Conservation (phyloP, 2,888 invertebrate species). For the Clistopyga incitator region DNA sequence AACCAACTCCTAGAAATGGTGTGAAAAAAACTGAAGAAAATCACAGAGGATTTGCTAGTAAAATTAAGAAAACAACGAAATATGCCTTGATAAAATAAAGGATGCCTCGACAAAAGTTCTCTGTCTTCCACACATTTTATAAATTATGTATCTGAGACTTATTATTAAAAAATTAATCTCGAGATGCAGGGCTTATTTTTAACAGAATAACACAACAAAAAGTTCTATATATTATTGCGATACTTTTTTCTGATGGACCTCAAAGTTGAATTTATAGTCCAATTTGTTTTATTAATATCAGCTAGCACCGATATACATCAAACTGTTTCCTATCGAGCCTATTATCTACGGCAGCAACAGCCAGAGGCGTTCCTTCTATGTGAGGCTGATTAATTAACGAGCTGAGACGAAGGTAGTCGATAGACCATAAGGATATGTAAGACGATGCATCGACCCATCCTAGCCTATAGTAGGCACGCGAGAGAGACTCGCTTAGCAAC, state of each 20-base stretch:
- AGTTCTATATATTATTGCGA: too few species aligned
- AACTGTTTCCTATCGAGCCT: conserved; percentile 21
- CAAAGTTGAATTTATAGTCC: conserved; percentile 18
- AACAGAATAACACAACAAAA: too few species aligned
- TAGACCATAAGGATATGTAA: conserved; percentile 14
- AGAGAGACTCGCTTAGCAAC: conserved; percentile 20
- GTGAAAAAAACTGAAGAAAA: too few species aligned
- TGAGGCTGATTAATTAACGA: conserved; percentile 60
- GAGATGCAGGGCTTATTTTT: too few species aligned
- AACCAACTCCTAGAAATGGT: too few species aligned
- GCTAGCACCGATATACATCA: neutral
- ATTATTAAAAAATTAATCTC: too few species aligned
- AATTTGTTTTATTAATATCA: conserved; percentile 37
- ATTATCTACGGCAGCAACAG: conserved; percentile 40
- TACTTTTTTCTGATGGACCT: neutral
- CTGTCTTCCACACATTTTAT: too few species aligned
- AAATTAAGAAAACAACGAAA: too few species aligned
- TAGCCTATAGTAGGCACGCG: conserved; percentile 27
- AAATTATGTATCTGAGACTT: too few species aligned
- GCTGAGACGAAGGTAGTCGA: conserved; percentile 41
- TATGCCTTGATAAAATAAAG: too few species aligned
- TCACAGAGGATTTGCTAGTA: too few species aligned
- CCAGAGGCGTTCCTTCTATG: conserved; percentile 26
- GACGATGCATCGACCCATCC: conserved; percentile 30
- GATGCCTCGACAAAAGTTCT: too few species aligned